Evolutionary conservation across 2,888 invertebrate genomes (phyloP).

Genomic region (Campoplex capitator): DNA sequence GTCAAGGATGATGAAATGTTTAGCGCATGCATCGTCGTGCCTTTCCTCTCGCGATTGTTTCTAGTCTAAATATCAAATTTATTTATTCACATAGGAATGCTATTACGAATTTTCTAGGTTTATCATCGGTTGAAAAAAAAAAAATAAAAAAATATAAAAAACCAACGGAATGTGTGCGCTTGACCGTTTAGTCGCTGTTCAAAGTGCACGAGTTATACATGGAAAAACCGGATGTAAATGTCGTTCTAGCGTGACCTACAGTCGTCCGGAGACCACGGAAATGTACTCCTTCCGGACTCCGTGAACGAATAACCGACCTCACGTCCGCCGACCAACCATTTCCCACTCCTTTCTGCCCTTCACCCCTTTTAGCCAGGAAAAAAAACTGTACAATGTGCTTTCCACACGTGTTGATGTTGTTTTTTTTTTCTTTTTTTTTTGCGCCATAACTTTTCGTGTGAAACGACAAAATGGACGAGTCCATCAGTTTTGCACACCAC

Average conservation of each 20-base stretch:
- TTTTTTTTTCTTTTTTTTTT: neutral
- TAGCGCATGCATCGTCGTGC: neutral
- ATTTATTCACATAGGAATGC: neutral
- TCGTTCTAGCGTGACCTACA: conserved; percentile 69
- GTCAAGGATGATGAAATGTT: conserved; percentile 18
- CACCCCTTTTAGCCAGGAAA: neutral
- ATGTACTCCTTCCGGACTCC: conserved; percentile 70
- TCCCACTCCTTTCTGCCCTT: conserved; percentile 3
- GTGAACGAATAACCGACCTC: conserved; percentile 34
- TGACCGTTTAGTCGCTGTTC: conserved; percentile 51
- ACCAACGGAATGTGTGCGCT: conserved; percentile 44
- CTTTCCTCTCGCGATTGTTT: neutral
- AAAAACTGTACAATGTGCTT: neutral
- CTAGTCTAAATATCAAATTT: neutral
- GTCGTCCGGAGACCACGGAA: conserved; percentile 66
- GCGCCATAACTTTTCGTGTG: neutral
- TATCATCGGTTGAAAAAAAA: conserved; percentile 44
- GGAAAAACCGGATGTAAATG: conserved; percentile 72
- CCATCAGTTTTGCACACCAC: neutral
- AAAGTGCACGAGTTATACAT: conserved; percentile 34
- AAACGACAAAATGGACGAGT: neutral
- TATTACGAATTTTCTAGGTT: conserved; percentile 46
- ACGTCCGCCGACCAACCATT: conserved; percentile 30
- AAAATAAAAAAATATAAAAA: conserved; percentile 9
- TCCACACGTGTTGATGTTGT: neutral